Evolutionary conservation across 2,888 invertebrate species (phyloP).

Genomic region (Dyspetes luteomarginatus): DNA sequence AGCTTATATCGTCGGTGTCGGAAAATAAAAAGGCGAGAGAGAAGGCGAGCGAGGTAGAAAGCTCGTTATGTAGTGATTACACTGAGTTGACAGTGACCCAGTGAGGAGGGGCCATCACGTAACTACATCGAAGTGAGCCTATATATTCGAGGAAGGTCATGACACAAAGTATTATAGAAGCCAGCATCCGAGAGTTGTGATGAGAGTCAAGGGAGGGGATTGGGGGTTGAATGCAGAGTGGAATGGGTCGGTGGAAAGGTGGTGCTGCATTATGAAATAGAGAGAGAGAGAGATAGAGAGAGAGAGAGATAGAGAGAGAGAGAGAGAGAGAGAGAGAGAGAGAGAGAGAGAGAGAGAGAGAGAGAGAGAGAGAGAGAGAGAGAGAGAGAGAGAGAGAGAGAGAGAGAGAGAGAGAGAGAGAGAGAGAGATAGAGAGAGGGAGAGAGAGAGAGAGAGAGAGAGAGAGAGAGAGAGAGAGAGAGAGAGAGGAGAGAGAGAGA

Average conservation of each 20-base stretch:
- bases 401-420: conserved; percentile 22
- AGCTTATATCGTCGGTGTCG: conserved; percentile 18
- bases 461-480: conserved; percentile 20
- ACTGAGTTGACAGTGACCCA: conserved; percentile 63
- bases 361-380: conserved; percentile 27
- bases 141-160: conserved; percentile 54
- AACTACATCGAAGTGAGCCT: conserved; percentile 44
- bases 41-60: neutral
- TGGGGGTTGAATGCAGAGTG: conserved; percentile 28
- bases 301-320: neutral
- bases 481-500: neutral
- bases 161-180: conserved; percentile 57
- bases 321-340: conserved; percentile 20
- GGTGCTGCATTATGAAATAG: too few species aligned
- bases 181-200: conserved; percentile 16
- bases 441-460: conserved; percentile 2
- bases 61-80: conserved; percentile 42
- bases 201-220: neutral
- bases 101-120: conserved; percentile 38
- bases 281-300: conserved; percentile 15
- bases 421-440: conserved; percentile 6
- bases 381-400: conserved; percentile 13
- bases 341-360: conserved; percentile 8
- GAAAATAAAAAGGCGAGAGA: conserved; percentile 20
- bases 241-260: conserved; percentile 7